Base-by-base conservation (phyloP, 2,113 vertebrate genomes). In the Mesembrinibis cayennensis region DNA sequence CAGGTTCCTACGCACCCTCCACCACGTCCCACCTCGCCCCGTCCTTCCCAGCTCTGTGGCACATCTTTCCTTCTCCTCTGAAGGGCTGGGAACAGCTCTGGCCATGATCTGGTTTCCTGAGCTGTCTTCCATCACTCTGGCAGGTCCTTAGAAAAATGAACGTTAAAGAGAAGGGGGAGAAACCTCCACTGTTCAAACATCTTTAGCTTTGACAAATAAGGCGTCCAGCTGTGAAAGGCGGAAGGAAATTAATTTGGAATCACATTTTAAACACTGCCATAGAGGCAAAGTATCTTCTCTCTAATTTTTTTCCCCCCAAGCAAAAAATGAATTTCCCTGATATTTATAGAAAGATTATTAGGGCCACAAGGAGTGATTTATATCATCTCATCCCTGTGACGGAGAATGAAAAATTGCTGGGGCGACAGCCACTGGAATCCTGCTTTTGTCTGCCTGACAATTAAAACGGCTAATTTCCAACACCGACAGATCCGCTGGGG, bases 331-430 rank as follows among this genome's bases (percentile, higher is more conserved):
- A 89, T 95, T 97, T 97, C 81, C 80, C 96, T 95, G 97, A 63
- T 98, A 98, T 98, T 98, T 98, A 98, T 98, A 98, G 97, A 98
- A 98, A 97, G 96, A 98, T 98, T 98, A 98, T 98, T 97, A 98
- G 97, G 97, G 90, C 97, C 80, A 47, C 55, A 21, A 95, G 95
- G 90, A 96, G 97, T 97, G 98, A 98, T 98, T 98, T 98, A 98
- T 97, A 97, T 96, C 95, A 96, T 93, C 84, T 91, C 74, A 88
- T 97, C 94, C 95, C 96, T 95, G 92, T 95, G 95, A 97, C 25
- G 21, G 34, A 96, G 92, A 97, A 98, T 95, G 93, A 98, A 79
- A 88, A 82, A 96, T 89, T 72, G 71, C 89, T 16, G 77, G 93
- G 93, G 71, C 10, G 23, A 88, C 94, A 92, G 92, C 50, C 63